Evolutionary conservation across 2,797 vertebrate species (phyloP).

Genomic region (Lycodopsis pacificus): DNA sequence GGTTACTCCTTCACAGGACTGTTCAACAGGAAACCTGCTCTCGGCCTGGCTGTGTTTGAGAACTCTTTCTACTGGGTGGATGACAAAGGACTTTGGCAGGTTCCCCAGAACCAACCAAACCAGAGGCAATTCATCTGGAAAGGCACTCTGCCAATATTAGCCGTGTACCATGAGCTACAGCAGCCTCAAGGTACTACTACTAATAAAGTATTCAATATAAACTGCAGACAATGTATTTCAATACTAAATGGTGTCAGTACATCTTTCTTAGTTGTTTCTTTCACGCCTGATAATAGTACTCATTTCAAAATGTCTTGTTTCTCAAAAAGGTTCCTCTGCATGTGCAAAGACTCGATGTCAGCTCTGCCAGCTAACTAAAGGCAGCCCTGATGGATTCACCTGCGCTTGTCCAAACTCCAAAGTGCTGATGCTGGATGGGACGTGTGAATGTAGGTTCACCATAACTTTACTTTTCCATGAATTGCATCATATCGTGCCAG

Average conservation of each 20-base stretch:
- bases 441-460: constrained; percentile 85
- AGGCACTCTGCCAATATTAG: constrained; percentile 74
- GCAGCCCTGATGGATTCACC: constrained; percentile 83
- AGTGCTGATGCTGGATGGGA: constrained; percentile 83
- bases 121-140: constrained; percentile 78
- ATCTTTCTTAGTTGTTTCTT: not conserved
- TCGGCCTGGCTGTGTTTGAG: constrained; percentile 85
- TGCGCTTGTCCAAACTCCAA: constrained; percentile 87
- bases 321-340: constrained; percentile 66
- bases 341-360: constrained; percentile 84
- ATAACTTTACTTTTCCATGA: not conserved
- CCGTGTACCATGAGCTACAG: constrained; percentile 83
- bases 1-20: constrained; percentile 82
- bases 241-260: not conserved
- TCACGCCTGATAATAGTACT: not conserved
- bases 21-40: constrained; percentile 72
- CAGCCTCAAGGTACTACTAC: constrained; percentile 82
- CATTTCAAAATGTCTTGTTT: not conserved
- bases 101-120: constrained; percentile 65
- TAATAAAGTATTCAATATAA: not conserved
- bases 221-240: not conserved
- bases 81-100: constrained; percentile 78
- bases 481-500: not conserved
- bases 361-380: constrained; percentile 88
- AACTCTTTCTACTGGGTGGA: constrained; percentile 88